Evolutionary conservation across 53 echinoderm and acorn worm genomes (phyloP).

Genomic region (Holothuria scabra): DNA sequence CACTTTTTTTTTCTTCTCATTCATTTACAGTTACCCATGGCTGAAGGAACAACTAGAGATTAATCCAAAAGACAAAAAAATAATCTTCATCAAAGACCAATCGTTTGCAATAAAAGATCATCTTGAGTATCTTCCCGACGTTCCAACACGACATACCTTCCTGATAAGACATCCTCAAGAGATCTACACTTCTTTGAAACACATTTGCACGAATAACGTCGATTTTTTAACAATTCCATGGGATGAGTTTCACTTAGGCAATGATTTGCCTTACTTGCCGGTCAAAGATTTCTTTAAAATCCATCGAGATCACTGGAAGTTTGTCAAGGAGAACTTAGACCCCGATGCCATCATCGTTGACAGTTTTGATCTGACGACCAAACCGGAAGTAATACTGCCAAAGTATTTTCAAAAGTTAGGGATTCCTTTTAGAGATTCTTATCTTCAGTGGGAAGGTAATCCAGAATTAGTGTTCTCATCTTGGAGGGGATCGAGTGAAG

Average conservation of each 20-base stretch:
- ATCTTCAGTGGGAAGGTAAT: conserved; percentile 15
- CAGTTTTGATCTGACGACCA: background rate
- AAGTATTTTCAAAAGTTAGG: conserved; percentile 14
- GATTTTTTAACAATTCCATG: background rate
- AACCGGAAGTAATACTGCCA: conserved; percentile 17
- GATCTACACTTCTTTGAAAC: background rate
- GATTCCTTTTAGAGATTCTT: conserved; percentile 13
- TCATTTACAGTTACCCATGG: background rate
- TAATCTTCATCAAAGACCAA: conserved; percentile 5
- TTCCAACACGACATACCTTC: conserved; percentile 28
- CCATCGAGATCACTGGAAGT: background rate
- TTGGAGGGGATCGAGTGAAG: background rate
- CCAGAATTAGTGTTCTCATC: background rate
- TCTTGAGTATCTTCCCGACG: background rate
- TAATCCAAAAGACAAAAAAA: background rate
- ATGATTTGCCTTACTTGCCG: background rate
- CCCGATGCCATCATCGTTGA: conserved; percentile 20
- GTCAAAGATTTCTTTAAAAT: background rate
- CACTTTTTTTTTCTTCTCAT: background rate
- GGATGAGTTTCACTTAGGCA: background rate
- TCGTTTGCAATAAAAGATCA: background rate
- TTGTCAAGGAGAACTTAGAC: conserved; percentile 13
- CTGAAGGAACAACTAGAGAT: background rate
- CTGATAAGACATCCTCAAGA: conserved; percentile 18
- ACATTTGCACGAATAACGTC: no score